phyloP scores from a whole-genome alignment of 2,797 vertebrate genomes.

The Natrix natrix region DNA sequence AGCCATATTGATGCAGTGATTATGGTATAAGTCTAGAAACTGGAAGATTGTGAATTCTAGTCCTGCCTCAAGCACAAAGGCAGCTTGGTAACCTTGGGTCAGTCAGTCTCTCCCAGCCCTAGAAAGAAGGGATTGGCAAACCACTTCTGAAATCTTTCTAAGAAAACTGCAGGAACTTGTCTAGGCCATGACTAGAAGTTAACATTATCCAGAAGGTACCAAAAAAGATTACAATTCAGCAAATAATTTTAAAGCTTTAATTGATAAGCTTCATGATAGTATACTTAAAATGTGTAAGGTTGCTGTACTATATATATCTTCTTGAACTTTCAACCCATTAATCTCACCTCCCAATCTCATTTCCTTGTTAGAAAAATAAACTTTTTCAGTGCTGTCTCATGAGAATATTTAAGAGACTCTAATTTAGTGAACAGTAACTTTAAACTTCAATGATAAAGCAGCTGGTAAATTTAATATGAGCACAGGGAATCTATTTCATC shows the following conservation, averaged over 20 bases:
- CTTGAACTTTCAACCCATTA: neutral
- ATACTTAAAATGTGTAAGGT: neutral
- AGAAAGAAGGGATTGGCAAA: neutral
- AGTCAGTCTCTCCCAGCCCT: neutral
- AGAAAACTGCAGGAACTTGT: neutral
- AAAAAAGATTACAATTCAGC: neutral
- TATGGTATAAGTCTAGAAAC: neutral
- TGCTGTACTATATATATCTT: neutral
- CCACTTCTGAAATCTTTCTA: neutral
- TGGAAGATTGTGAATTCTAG: neutral
- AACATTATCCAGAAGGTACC: neutral
- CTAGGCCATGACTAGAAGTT: neutral
- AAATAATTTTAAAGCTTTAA: neutral
- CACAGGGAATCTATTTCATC: neutral
- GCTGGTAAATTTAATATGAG: constrained; percentile 28
- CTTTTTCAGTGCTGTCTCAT: neutral
- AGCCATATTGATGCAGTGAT: neutral
- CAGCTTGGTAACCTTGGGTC: neutral
- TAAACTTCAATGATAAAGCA: constrained; percentile 40
- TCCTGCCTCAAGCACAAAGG: neutral
- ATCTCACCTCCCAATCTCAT: neutral
- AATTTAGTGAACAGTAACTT: constrained; percentile 37
- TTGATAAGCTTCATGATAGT: neutral
- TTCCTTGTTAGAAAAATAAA: neutral
- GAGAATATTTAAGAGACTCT: constrained; percentile 43